Evolutionary conservation across 37 sponge, comb jelly and placozoan genomes (phyloP), one percentile per base, ranked within the genome.

Genomic region (Aplysina aerophoba): DNA sequence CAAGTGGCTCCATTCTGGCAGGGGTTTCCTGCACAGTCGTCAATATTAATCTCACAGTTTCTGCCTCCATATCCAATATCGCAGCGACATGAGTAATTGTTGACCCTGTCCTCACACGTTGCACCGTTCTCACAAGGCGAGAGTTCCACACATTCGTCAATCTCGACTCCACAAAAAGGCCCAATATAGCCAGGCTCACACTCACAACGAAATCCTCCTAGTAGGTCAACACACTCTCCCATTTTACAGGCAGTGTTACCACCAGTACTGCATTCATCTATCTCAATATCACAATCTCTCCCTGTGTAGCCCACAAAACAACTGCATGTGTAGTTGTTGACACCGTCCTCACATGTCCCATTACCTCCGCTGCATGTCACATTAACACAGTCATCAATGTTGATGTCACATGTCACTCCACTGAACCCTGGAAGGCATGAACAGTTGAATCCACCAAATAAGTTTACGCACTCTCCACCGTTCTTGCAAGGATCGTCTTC

Each of bases 61-160:
- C n/a, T 31, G 24, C 74, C 86, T 4, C 37, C 58, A 67, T 59
- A 90, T 17, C 90, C 90, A 56, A 61, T 21, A 2, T 15, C 36
- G 35, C 82, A 82, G 20, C 1, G 8, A 66, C 90, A 89, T 13
- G 55, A 59, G 67, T 80, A 85, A 55, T 61, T 19, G 36, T 79
- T 36, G 22, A 83, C 50, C 8, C 50, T 44, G 50, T 34, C 81
- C 12, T 11, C 67, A 50, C 88, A 89, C 0, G 79, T 87, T 25
- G 79, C 91, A 16, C 77, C 83, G 36, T 92, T 92, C 34, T 54
- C 37, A 80, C 95, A 94, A 2, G 95, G 90, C 54, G 61, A 55
- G 4, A 16, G 20, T 36, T 21, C 15, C 11, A 1, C 11, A 33
- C 94, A 93, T 50, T 90, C 75, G 37, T 93, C 88, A 67, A 93